Evolutionary conservation across 2,888 invertebrate species (phyloP).

Genomic region (Erebia epiphron): DNA sequence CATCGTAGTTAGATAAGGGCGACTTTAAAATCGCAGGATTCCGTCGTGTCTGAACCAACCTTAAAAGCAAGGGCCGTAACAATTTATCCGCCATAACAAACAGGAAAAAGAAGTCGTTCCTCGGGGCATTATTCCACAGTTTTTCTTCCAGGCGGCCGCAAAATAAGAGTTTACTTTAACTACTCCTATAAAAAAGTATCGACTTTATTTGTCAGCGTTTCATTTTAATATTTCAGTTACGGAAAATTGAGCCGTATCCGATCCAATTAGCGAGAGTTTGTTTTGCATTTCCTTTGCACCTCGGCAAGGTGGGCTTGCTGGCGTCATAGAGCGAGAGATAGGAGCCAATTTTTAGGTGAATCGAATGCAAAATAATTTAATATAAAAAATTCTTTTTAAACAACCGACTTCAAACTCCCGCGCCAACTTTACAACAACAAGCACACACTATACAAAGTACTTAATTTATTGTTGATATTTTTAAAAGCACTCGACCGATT

Average conservation of each 20-base stretch:
- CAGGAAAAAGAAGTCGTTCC: conserved; percentile 20
- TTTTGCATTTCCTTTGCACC: conserved; percentile 70
- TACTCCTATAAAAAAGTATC: conserved; percentile 28
- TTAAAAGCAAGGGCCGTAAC: conserved; percentile 8
- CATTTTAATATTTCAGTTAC: conserved; percentile 39
- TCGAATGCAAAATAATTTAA: too few relatives aligned
- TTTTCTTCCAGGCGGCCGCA: conserved; percentile 19
- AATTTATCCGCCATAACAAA: conserved; percentile 22
- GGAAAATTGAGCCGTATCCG: conserved; percentile 42
- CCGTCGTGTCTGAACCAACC: background rate
- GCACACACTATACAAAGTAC: too few relatives aligned
- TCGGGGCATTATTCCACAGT: conserved; percentile 22
- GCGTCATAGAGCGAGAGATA: conserved; percentile 17
- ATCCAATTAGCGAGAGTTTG: conserved; percentile 54
- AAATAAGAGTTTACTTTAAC: conserved; percentile 25
- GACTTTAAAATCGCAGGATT: background rate
- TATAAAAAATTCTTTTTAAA: too few relatives aligned
- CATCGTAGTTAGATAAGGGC: background rate
- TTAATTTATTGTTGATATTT: too few relatives aligned
- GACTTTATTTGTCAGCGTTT: conserved; percentile 34
- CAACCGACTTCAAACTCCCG: too few relatives aligned
- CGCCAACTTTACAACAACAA: too few relatives aligned
- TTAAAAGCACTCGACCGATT: too few relatives aligned
- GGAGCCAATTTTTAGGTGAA: conserved; percentile 1
- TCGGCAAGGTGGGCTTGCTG: conserved; percentile 40